These are phyloP conservation scores for Drosophila ananassae DNA, from an alignment of 1,140 invertebrate species.

Conservation along the genomic window DNA sequence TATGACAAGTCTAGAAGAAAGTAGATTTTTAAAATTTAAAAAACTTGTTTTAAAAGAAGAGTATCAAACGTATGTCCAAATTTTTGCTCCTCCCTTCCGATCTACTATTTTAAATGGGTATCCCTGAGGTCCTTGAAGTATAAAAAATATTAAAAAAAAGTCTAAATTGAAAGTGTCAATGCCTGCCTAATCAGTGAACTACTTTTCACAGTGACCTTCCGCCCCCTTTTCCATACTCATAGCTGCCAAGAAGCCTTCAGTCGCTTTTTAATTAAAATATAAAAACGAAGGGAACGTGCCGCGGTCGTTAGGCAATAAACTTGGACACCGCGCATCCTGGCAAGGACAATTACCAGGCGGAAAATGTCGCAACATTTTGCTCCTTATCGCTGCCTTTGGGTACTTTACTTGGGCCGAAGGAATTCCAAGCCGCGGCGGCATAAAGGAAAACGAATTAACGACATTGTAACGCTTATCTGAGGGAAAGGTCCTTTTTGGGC, in stretches of 20 bases:
- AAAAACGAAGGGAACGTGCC: slow-evolving; percentile 71
- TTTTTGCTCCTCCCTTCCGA: no score
- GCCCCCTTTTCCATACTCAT: background rate
- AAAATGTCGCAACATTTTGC: slow-evolving; percentile 79
- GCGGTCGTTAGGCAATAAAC: slow-evolving; percentile 84
- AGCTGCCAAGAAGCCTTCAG: background rate
- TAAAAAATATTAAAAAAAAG: background rate
- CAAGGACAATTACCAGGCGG: slow-evolving; percentile 79
- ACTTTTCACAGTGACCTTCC: slow-evolving; percentile 26
- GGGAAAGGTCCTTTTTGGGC: slow-evolving; percentile 37
- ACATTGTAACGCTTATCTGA: slow-evolving; percentile 62
- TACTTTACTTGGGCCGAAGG: slow-evolving; percentile 51
- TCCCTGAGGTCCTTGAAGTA: background rate
- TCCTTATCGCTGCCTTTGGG: slow-evolving; percentile 56
- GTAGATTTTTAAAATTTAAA: no score
- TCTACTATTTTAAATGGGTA: background rate
- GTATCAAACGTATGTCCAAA: no score
- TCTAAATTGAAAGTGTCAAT: slow-evolving; percentile 11
- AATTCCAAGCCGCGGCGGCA: slow-evolving; percentile 41
- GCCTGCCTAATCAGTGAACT: slow-evolving; percentile 39
- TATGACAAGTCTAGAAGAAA: no score
- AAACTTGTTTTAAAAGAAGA: no score
- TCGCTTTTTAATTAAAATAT: slow-evolving; percentile 81
- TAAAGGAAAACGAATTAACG: slow-evolving; percentile 57
- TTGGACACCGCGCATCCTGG: slow-evolving; percentile 74